These are phyloP conservation scores for Diadumene lineata DNA, from an alignment of 92 coral and sea anemone species.

Conservation along the genomic window DNA sequence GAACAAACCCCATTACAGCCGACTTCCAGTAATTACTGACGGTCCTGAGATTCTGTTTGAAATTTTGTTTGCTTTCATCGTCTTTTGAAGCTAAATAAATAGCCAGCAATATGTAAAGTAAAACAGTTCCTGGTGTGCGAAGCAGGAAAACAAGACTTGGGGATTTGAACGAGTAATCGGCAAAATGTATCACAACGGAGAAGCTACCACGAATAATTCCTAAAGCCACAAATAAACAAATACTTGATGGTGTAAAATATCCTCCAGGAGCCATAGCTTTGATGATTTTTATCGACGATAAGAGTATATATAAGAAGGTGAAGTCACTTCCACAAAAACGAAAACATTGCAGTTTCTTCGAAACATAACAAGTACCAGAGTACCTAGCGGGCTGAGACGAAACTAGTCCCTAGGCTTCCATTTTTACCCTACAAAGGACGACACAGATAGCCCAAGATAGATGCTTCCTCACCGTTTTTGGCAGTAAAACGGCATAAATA, in stretches of 20 bases:
- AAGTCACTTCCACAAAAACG: neutral
- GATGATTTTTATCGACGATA: neutral
- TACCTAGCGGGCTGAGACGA: constrained; percentile 4
- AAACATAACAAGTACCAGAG: neutral
- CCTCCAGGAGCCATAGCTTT: constrained; percentile 65
- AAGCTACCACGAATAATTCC: constrained; percentile 92
- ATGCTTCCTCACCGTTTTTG: too few species aligned
- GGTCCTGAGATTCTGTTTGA: constrained; percentile 50
- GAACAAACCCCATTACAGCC: constrained; percentile 88
- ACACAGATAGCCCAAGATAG: too few species aligned
- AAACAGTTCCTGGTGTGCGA: constrained; percentile 89
- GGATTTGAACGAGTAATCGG: constrained; percentile 64
- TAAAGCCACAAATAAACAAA: constrained; percentile 65
- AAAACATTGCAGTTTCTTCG: constrained; percentile 7
- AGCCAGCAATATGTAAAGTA: constrained; percentile 55
- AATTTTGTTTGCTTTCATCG: constrained; percentile 57
- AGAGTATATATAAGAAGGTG: neutral
- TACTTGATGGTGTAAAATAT: constrained; percentile 67
- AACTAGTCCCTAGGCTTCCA: constrained; percentile 4
- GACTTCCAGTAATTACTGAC: constrained; percentile 68
- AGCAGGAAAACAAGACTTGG: constrained; percentile 88
- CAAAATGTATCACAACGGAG: constrained; percentile 74
- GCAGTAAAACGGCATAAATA: neutral
- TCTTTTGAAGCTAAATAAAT: constrained; percentile 47
- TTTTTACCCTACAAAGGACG: neutral